Evolutionary conservation across 2,888 invertebrate genomes (phyloP), one percentile per base, ranked within the genome.

Genomic region (Globia sparganii): DNA sequence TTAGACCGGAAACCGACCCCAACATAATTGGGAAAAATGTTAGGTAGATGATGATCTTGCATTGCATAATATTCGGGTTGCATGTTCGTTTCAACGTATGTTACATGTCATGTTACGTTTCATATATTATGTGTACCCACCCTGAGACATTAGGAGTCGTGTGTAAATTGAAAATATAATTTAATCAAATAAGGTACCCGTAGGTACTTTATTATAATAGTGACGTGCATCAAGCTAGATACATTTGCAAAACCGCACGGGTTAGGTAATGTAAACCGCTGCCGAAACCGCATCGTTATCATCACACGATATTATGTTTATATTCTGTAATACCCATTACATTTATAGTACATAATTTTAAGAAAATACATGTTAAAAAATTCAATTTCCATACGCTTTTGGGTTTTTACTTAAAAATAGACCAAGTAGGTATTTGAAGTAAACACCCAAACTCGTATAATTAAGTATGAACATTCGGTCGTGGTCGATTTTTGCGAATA

Each of bases 281-380:
- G 70, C 77, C 75, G 37, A 87, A 87, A 88, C 87, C 89, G 8
- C 89, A 84, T 79, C 80, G 77, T 88, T 86, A 86, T 75, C 84
- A 80, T 68, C 70, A 69, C 79, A 81, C 80, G 89, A 83, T 86
- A 86, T 77, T 72, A 68, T 70, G 73, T 83, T 82, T 65, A 70
- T 81, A 76, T 68, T 75, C 72, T 78, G n/a, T 74, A 34, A 75
- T 59, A 68, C 53, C 25, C 25, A 11, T 53, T n/a, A n/a, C 4
- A 53, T n/a, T 53, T 53, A 11, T 11, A 53, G n/a, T 53, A 56
- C 37, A 62, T 58, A 11, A 40, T 34, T 72, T 83, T 65, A 46
- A n/a, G 43, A 40, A 46, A 53, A 71, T 64, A 62, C 58, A 46
- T 71, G 18, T 43, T 9, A 25, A 37, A 25, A 37, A 61, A 46